These are phyloP conservation scores for Metacarcinus magister DNA, from an alignment of 2,888 invertebrate genomes.

Conservation along the genomic window DNA sequence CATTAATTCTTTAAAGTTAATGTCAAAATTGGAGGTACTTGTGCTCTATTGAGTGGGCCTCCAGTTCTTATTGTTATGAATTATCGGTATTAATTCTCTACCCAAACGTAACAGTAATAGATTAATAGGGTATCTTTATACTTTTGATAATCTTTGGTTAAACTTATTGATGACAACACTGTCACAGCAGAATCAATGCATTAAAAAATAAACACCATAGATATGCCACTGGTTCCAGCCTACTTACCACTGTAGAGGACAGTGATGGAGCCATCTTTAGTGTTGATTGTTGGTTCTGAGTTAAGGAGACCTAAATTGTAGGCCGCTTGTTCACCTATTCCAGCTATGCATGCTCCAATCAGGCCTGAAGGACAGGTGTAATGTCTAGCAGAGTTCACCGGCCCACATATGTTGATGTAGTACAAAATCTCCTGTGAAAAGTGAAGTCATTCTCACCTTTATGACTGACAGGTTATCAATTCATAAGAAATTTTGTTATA, in stretches of 20 bases:
- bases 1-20: too few relatives aligned
- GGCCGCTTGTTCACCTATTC: slow-evolving; percentile 60
- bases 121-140: too few relatives aligned
- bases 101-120: too few relatives aligned
- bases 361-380: slow-evolving; percentile 76
- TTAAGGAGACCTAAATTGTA: slow-evolving; percentile 80
- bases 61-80: too few relatives aligned
- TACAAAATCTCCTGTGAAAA: slow-evolving; percentile 68
- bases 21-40: too few relatives aligned
- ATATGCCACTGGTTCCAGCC: background rate
- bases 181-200: too few relatives aligned
- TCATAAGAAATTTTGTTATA: background rate
- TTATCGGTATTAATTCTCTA: too few relatives aligned
- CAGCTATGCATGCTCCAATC: slow-evolving; percentile 79
- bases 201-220: background rate
- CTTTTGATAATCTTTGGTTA: too few relatives aligned
- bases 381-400: slow-evolving; percentile 64
- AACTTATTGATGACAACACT: too few relatives aligned
- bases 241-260: slow-evolving; percentile 78
- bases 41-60: too few relatives aligned
- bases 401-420: slow-evolving; percentile 80
- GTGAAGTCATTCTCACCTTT: background rate
- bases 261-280: slow-evolving; percentile 76
- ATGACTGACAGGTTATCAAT: background rate
- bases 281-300: slow-evolving; percentile 77